phyloP scores from a whole-genome alignment of 2,888 invertebrate genomes.

The Anthrax anthrax region DNA sequence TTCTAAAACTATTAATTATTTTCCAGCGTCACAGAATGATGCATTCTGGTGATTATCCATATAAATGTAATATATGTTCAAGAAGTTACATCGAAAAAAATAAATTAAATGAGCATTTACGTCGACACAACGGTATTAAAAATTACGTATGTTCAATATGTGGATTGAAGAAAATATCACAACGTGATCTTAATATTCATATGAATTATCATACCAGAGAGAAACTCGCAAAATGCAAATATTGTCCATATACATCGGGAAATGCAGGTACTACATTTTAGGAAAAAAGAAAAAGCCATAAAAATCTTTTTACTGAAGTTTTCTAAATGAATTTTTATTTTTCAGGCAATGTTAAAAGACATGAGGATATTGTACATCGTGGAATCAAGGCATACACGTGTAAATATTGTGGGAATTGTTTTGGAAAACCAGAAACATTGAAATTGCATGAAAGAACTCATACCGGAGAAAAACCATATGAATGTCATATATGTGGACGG shows the following conservation, averaged over 20 bases:
- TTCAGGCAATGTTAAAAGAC: conserved; percentile 8
- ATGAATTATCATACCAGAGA: conserved; percentile 8
- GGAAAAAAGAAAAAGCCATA: too few species aligned
- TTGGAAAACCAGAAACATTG: conserved; percentile 10
- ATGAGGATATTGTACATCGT: conserved; percentile 8
- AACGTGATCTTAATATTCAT: conserved; percentile 7
- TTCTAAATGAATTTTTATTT: too few species aligned
- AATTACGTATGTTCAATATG: conserved; percentile 6
- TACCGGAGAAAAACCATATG: conserved; percentile 8
- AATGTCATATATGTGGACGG: conserved; percentile 5
- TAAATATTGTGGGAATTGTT: conserved; percentile 6
- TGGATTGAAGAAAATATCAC: conserved; percentile 9
- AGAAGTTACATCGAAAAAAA: conserved; percentile 9
- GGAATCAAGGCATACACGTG: conserved; percentile 7
- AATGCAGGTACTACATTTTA: conserved; percentile 7
- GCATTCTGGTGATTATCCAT: conserved; percentile 8
- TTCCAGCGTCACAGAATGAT: conserved; percentile 7
- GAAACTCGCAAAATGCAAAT: conserved; percentile 8
- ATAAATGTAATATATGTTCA: conserved; percentile 1
- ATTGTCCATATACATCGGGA: conserved; percentile 5
- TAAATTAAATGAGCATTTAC: conserved; percentile 11
- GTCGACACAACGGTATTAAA: conserved; percentile 12
- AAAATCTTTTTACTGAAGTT: too few species aligned
- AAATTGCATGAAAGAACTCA: conserved; percentile 10
- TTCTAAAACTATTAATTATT: too few species aligned